Conservation (phyloP, 2,888 invertebrate genomes). For the Cataglyphis albicans region DNA sequence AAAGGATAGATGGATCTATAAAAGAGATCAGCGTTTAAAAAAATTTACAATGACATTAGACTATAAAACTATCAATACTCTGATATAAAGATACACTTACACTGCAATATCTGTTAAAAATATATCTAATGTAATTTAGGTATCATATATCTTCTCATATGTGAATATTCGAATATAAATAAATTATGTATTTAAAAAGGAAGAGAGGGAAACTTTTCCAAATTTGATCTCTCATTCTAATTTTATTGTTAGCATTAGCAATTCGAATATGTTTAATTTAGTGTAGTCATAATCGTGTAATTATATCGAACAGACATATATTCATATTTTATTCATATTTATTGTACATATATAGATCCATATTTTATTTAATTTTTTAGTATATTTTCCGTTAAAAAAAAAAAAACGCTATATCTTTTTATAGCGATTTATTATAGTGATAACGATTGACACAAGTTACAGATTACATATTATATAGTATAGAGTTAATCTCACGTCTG, state of each 20-base stretch:
- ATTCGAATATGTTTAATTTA: constrained; percentile 15
- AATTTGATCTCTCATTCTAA: neutral
- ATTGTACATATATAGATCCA: neutral
- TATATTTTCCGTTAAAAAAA: neutral
- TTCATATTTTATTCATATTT: constrained; percentile 8
- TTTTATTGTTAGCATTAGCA: constrained; percentile 6
- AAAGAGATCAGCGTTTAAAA: constrained; percentile 24
- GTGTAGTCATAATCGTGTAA: neutral
- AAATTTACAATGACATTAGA: constrained; percentile 33
- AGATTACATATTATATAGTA: neutral
- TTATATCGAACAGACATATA: neutral
- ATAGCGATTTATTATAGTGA: neutral
- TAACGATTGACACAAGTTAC: neutral
- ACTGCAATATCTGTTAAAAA: neutral
- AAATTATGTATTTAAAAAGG: neutral
- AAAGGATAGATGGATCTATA: neutral
- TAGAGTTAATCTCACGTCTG: constrained; percentile 13
- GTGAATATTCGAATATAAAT: neutral
- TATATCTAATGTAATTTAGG: neutral
- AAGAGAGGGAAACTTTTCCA: neutral
- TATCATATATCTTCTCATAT: neutral
- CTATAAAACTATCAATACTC: constrained; percentile 8
- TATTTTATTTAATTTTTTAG: constrained; percentile 8
- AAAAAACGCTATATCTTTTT: neutral
- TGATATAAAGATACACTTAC: neutral